phyloP scores from a whole-genome alignment of 1,140 invertebrate species.

The Dryas iulia region DNA sequence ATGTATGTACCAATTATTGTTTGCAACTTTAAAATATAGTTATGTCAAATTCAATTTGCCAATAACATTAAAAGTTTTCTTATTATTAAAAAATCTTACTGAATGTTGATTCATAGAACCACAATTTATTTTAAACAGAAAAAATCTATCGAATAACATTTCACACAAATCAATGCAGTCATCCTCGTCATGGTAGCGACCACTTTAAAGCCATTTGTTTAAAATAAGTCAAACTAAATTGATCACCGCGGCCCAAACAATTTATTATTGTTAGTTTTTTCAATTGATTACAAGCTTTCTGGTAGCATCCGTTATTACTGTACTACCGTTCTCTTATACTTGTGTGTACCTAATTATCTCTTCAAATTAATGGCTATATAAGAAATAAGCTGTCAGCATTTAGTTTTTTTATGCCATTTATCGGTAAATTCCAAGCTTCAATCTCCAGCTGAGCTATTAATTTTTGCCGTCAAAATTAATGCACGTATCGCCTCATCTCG shows the following conservation, averaged over 20 bases:
- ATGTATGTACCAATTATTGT: too few relatives aligned
- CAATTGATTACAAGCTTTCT: neutral
- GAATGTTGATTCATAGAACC: neutral
- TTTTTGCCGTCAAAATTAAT: conserved; percentile 32
- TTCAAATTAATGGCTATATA: neutral
- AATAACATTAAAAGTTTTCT: neutral
- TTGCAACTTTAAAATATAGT: too few relatives aligned
- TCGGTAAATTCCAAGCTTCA: conserved; percentile 17
- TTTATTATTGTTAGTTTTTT: neutral
- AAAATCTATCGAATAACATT: neutral
- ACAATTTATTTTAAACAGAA: neutral
- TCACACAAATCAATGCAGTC: neutral
- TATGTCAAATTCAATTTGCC: too few relatives aligned
- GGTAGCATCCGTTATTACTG: neutral
- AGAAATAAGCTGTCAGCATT: neutral
- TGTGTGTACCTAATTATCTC: neutral
- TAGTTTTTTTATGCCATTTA: conserved; percentile 11
- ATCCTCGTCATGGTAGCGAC: neutral
- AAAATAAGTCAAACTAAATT: neutral
- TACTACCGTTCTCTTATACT: neutral
- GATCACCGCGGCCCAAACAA: neutral
- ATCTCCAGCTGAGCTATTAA: conserved; percentile 26
- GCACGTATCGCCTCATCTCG: conserved; percentile 27
- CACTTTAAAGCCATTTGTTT: neutral
- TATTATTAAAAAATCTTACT: neutral